Evolutionary conservation across 2,797 vertebrate species (phyloP).

Genomic region (Phataginus tetradactyla): DNA sequence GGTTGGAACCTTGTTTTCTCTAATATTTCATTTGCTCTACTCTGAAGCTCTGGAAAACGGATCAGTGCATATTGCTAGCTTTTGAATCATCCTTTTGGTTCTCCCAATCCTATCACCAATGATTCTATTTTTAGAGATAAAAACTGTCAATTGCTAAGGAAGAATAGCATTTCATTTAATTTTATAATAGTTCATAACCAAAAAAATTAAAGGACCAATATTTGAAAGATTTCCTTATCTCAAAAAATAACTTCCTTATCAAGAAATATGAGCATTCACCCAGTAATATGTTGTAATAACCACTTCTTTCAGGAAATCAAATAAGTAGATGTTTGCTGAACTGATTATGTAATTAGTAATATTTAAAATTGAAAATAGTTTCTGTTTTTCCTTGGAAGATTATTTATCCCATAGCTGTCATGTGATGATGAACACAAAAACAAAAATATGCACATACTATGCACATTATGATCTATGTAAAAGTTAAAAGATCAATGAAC

Average conservation of each 20-base stretch:
- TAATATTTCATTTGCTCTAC: background rate
- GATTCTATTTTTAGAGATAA: conserved; percentile 6
- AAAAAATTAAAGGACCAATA: background rate
- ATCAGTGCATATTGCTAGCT: background rate
- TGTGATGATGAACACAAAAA: background rate
- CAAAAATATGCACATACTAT: background rate
- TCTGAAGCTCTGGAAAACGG: background rate
- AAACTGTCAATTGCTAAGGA: background rate
- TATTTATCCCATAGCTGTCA: background rate
- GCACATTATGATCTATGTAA: background rate
- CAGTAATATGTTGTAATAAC: background rate
- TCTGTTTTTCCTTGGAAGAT: background rate
- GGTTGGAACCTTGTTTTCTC: background rate
- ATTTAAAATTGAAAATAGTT: conserved; percentile 45
- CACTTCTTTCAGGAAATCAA: conserved; percentile 47
- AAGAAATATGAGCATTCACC: background rate
- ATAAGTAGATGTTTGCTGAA: conserved; percentile 50
- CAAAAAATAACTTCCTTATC: conserved; percentile 20
- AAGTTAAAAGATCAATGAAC: background rate
- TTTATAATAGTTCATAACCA: background rate
- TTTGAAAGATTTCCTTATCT: conserved; percentile 8
- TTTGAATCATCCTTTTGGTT: background rate
- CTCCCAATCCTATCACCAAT: background rate
- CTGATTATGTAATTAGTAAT: background rate
- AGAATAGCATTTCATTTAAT: background rate